These are phyloP conservation scores for Epinotia bilunana DNA, from an alignment of 2,888 invertebrate species.

Conservation along the genomic window DNA sequence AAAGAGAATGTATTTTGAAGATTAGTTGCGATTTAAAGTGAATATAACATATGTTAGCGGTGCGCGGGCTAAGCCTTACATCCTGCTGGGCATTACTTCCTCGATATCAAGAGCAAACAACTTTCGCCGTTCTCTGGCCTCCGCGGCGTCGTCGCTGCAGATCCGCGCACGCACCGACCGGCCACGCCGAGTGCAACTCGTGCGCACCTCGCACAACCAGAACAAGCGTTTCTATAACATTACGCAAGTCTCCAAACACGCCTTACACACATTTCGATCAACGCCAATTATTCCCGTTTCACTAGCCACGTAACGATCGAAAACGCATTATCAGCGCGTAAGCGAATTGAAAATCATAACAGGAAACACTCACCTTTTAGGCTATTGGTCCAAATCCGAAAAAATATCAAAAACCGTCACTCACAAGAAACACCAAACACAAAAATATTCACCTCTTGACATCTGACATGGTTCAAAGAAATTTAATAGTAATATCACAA, in stretches of 20 bases:
- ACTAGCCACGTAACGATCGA: conserved; percentile 55
- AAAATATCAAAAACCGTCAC: conserved; percentile 79
- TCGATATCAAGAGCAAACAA: conserved; percentile 78
- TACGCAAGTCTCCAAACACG: conserved; percentile 62
- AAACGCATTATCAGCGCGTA: conserved; percentile 50
- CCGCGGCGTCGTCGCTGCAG: conserved; percentile 53
- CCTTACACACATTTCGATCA: conserved; percentile 52
- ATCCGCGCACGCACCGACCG: conserved; percentile 51
- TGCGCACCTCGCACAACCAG: conserved; percentile 50
- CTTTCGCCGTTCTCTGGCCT: conserved; percentile 66
- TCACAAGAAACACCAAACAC: conserved; percentile 80
- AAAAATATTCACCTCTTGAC: conserved; percentile 81
- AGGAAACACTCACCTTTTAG: conserved; percentile 78
- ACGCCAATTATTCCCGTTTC: conserved; percentile 48
- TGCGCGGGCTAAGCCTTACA: conserved; percentile 54
- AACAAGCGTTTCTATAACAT: conserved; percentile 55
- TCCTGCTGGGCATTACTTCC: conserved; percentile 69
- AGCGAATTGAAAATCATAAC: conserved; percentile 53
- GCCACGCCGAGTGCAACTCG: conserved; percentile 48
- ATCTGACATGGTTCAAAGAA: conserved; percentile 78
- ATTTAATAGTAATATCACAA: conserved; percentile 64
- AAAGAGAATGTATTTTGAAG: neutral
- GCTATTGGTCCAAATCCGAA: conserved; percentile 81
- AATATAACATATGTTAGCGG: conserved; percentile 48
- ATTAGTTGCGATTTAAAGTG: conserved; percentile 3